Conservation (phyloP, 2,888 invertebrate genomes). For the Apodemia mormo region DNA sequence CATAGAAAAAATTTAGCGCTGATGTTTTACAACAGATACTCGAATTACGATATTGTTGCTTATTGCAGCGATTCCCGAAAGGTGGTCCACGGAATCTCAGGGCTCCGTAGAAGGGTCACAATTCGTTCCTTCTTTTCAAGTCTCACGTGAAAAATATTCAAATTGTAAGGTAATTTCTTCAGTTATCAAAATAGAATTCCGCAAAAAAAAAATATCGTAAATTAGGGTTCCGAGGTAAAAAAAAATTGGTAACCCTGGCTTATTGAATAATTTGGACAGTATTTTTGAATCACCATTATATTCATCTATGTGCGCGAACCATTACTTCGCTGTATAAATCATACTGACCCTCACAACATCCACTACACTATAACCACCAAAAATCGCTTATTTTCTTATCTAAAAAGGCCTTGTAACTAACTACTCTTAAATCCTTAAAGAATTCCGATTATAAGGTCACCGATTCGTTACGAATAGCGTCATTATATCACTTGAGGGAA, state of each 20-base stretch:
- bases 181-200: too few relatives aligned
- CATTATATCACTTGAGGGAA: constrained; percentile 76
- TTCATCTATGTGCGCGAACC: constrained; percentile 24
- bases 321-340: constrained; percentile 36
- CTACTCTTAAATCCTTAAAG: constrained; percentile 77
- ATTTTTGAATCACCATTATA: constrained; percentile 21
- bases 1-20: too few relatives aligned
- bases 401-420: constrained; percentile 76
- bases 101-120: too few relatives aligned
- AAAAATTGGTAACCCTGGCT: not conserved
- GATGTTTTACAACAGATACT: not conserved
- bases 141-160: too few relatives aligned
- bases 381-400: constrained; percentile 63
- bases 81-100: too few relatives aligned
- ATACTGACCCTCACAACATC: constrained; percentile 60
- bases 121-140: too few relatives aligned
- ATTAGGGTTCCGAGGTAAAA: too few relatives aligned
- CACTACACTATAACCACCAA: constrained; percentile 59
- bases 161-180: too few relatives aligned
- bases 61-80: too few relatives aligned
- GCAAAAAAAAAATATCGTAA: too few relatives aligned
- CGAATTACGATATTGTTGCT: not conserved
- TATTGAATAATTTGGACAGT: not conserved
- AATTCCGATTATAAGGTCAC: constrained; percentile 78
- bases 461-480: constrained; percentile 66